Percentiles rank a stretch among this genome's conserved stretches.
Evolutionary conservation across 2,113 vertebrate species (phyloP).

Genomic region (Esox niger): DNA sequence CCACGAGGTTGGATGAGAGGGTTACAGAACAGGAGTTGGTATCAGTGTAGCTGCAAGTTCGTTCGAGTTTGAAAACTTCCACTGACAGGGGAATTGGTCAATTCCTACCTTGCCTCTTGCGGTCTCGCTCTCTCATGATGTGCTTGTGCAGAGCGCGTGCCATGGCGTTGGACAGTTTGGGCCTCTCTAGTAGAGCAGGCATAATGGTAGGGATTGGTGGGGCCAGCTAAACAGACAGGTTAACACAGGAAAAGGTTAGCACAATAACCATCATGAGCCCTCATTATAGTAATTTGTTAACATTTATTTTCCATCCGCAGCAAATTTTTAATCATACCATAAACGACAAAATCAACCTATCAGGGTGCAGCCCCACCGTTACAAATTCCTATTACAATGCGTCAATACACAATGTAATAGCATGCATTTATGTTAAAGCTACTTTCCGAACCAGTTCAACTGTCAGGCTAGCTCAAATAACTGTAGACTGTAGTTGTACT

Average conservation of each 20-base stretch:
- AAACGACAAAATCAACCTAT: no score
- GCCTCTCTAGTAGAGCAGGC: conserved; percentile 90
- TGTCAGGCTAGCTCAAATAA: no score
- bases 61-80: no score
- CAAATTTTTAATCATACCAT: background rate
- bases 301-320: background rate
- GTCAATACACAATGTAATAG: no score
- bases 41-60: no score
- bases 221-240: conserved; percentile 62
- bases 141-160: conserved; percentile 88
- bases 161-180: conserved; percentile 92
- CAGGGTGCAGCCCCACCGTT: no score
- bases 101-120: conserved; percentile 82
- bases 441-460: no score
- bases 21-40: background rate
- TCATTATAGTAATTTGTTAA: no score
- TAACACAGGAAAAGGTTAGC: background rate
- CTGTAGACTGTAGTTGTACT: no score
- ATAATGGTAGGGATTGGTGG: conserved; percentile 76
- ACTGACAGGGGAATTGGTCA: background rate
- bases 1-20: background rate
- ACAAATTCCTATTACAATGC: no score
- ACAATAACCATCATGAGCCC: no score
- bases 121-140: conserved; percentile 89
- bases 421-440: no score